Evolutionary conservation across 1,140 invertebrate species (phyloP).

Genomic region (Drosophila littoralis): DNA sequence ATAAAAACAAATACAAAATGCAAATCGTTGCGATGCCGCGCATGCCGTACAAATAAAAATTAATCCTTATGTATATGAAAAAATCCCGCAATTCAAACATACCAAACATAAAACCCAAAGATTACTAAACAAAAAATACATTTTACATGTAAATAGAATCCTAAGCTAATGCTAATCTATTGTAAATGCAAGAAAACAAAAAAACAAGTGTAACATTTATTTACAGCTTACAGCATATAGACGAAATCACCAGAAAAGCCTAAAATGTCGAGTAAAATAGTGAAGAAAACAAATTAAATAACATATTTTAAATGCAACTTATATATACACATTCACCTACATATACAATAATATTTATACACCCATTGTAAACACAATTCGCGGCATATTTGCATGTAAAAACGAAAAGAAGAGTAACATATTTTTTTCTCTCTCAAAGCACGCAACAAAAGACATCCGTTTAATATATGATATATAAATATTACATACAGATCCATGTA

Average conservation of each 20-base stretch:
- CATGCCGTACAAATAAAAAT: conserved; percentile 55
- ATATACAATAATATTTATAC: conserved; percentile 46
- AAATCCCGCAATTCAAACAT: conserved; percentile 2
- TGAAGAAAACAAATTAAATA: conserved; percentile 28
- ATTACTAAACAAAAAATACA: conserved; percentile 23
- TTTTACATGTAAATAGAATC: conserved; percentile 50
- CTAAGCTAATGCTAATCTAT: conserved; percentile 49
- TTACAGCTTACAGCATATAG: conserved; percentile 71
- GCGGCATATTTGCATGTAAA: conserved; percentile 67
- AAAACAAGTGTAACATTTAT: conserved; percentile 52
- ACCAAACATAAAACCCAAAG: conserved; percentile 17
- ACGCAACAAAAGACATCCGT: conserved; percentile 37
- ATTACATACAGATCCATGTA: conserved; percentile 22
- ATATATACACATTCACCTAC: conserved; percentile 36
- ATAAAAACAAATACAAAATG: conserved; percentile 26
- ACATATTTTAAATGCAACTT: conserved; percentile 74
- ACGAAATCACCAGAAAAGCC: conserved; percentile 79
- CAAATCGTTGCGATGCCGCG: conserved; percentile 46
- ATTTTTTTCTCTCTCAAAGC: conserved; percentile 42
- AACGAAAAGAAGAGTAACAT: conserved; percentile 15
- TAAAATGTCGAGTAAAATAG: conserved; percentile 49
- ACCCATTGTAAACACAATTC: conserved; percentile 55
- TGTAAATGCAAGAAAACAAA: conserved; percentile 38
- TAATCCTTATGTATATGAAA: conserved; percentile 5
- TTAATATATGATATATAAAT: conserved; percentile 41